Conservation (phyloP, 2,113 vertebrate genomes). For the Psephotus haematonotus region DNA sequence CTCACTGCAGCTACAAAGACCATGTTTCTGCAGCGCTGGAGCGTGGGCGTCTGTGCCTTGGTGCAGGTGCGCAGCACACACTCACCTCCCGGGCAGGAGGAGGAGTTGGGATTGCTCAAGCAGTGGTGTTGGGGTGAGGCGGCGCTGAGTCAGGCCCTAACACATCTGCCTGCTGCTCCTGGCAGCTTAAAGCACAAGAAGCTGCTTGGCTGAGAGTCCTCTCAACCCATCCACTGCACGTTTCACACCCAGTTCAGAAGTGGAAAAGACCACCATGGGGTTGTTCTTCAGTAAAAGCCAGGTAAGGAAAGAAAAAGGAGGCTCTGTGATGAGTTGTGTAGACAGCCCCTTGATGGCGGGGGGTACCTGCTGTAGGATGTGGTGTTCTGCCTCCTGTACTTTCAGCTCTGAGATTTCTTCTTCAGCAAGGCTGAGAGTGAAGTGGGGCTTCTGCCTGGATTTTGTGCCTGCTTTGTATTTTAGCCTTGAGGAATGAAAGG, state of each 20-base stretch:
- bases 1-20: neutral
- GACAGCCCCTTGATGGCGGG: neutral
- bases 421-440: neutral
- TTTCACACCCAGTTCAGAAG: neutral
- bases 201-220: neutral
- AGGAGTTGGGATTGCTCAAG: conserved; percentile 47
- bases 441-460: neutral
- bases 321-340: neutral
- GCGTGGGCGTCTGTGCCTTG: rapidly evolving
- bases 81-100: neutral
- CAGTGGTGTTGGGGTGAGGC: conserved; percentile 9
- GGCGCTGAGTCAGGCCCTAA: conserved; percentile 71
- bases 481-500: neutral
- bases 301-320: conserved; percentile 23
- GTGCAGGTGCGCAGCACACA: rapidly evolving
- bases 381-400: neutral
- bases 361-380: neutral
- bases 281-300: conserved; percentile 50
- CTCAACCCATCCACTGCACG: rapidly evolving
- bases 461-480: neutral
- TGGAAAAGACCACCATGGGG: neutral
- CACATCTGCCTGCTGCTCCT: conserved; percentile 36
- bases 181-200: conserved; percentile 12
- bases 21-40: neutral
- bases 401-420: neutral